Evolutionary conservation across 2,113 vertebrate genomes (phyloP), one percentile per base, ranked within the genome.

Genomic region (Halcyon senegalensis): DNA sequence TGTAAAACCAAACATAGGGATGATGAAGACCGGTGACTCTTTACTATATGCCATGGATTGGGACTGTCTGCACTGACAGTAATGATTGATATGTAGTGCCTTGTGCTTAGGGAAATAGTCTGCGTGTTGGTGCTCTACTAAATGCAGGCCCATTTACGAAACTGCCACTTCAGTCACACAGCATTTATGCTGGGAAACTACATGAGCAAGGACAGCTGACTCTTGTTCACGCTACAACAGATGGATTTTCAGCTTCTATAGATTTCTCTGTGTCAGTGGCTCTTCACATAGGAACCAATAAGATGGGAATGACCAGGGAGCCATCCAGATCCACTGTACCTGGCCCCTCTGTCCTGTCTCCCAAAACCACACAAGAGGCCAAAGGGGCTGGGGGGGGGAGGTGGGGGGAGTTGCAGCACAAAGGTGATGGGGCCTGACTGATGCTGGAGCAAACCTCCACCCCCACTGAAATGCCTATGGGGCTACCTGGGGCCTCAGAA

Each of bases 201-300:
- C 25, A 10, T 0, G 30, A 76, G 13, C 27, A 27, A 64, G n/a
- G 25, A 60, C 59, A 91, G 43, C 1, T 12, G 10, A 2, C 28
- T 83, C 0, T 0, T 76, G 31, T 44, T 55, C 51, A 68, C 37
- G 43, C 7, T 15, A 25, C 27, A 66, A 7, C 3, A 30, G 63
- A 43, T 11, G 17, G 6, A 56, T 69, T 85, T 85, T 76, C 43
- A 73, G 20, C 10, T 88, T 53, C 53, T 41, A 2, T 24, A 24
- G 1, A 1, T 51, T 87, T 24, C 9, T 76, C 53, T 64, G 12
- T 4, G 12, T 56, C 59, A 35, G 1, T 43, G 18, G 7, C 7
- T 64, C 93, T 48, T 60, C 16, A 51, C 0, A 0, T 4, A 56
- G 30, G 17, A 79, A 31, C 20, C 4, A 9, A 31, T 28, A 31